Base-by-base conservation (phyloP, 1,140 invertebrate species). In the Varroa destructor region DNA sequence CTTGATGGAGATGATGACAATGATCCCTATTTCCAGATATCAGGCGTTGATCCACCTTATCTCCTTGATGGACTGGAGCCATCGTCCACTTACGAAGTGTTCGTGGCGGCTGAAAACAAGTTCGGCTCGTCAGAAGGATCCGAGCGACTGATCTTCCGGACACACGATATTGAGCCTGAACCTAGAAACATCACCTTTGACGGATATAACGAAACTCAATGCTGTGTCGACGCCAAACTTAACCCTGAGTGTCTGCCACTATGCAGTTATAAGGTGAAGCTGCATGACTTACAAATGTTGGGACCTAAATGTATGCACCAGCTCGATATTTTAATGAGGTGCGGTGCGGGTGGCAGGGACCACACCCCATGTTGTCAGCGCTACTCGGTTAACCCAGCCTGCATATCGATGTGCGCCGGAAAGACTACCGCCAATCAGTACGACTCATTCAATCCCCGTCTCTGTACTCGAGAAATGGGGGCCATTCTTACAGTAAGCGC, bases 51-150 rank as follows among this genome's bases (percentile, higher is more conserved):
- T 72, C 85, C 87, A 43, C 88, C 89, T 5, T 87, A 84, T 75
- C 85, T 91, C 72, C 78, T 90, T 72, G 87, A 89, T 80, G 83
- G 85, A 74, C 80, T 91, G 40, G 83, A 86, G 75, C 84, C 86
- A 5, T 85, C 86, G 76, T 85, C 85, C 1, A 84, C 73, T 71
- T 90, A 91, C 77, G 89, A 91, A 78, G 86, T 89, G 72, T 90
- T 85, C 76, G 85, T 90, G 25, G 85, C 87, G 75, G 88, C 88
- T n/a, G 84, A 87, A 40, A 91, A 91, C 79, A 83, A 83, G 1
- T 88, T 89, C 76, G 89, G 89, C 4, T 82, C 87, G 36, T 87
- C 88, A 25, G 85, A 87, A 73, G 82, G 86, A 0, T 90, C 88
- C 12, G 81, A 85, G 12, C 83, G 88, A 74, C 81, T 89, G 55